Evolutionary conservation across 2,113 vertebrate genomes (phyloP).

Genomic region (Vireo altiloquus): DNA sequence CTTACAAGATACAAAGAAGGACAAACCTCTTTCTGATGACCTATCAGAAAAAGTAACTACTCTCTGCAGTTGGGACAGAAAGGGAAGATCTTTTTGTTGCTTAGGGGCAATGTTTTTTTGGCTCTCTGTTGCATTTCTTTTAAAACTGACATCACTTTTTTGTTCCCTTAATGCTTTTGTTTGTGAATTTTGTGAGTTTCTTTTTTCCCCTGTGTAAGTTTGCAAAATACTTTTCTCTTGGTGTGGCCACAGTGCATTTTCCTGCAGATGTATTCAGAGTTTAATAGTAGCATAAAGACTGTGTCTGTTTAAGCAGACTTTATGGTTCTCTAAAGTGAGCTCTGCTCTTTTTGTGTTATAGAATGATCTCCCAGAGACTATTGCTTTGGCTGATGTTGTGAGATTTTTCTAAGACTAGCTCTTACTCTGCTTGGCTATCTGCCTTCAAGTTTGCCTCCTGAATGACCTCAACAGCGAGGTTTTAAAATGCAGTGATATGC

Average conservation of each 20-base stretch:
- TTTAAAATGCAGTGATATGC: background rate
- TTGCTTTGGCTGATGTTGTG: conserved; percentile 3
- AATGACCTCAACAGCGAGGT: background rate
- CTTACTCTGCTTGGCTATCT: background rate
- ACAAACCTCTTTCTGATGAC: background rate
- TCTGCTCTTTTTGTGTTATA: background rate
- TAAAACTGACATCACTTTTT: background rate
- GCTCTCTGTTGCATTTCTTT: background rate
- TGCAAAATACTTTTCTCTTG: background rate
- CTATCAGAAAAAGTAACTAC: background rate
- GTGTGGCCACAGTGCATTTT: background rate
- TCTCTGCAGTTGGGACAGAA: background rate
- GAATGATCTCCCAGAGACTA: background rate
- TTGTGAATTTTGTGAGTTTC: background rate
- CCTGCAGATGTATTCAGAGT: background rate
- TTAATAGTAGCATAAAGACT: background rate
- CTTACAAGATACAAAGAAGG: background rate
- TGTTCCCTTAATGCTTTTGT: background rate
- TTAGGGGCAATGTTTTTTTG: background rate
- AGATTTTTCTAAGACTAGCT: background rate
- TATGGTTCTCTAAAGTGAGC: background rate
- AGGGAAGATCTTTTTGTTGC: background rate
- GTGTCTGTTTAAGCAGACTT: background rate
- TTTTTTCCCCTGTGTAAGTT: background rate
- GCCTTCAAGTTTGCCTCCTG: conserved; percentile 18